phyloP scores from a whole-genome alignment of 2,113 vertebrate species.

The Protobothrops flavoviridis region DNA sequence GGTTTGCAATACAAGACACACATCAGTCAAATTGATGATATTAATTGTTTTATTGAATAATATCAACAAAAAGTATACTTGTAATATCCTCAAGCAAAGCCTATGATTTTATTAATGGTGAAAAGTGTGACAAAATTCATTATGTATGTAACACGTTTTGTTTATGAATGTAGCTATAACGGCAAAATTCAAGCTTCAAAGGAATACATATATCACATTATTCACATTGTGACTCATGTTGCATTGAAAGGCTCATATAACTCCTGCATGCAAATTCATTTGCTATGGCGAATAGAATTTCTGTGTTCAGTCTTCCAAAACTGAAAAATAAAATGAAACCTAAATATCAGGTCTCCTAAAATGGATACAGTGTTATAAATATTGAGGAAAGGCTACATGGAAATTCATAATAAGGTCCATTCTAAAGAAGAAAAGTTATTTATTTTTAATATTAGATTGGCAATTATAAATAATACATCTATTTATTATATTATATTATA shows the following conservation, averaged over 20 bases:
- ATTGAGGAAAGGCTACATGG: neutral
- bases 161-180: conserved; percentile 39
- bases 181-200: conserved; percentile 37
- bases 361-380: neutral
- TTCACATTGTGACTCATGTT: conserved; percentile 15
- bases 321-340: conserved; percentile 8
- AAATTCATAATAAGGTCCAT: neutral
- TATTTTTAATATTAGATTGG: neutral
- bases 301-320: conserved; percentile 15
- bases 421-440: neutral
- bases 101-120: conserved; percentile 53
- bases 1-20: conserved; percentile 63
- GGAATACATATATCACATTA: conserved; percentile 14
- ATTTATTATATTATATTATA: neutral
- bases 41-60: conserved; percentile 68
- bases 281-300: neutral
- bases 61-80: conserved; percentile 51
- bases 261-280: conserved; percentile 14
- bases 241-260: conserved; percentile 24
- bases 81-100: conserved; percentile 49
- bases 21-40: conserved; percentile 64
- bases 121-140: conserved; percentile 46
- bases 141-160: conserved; percentile 45
- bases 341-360: neutral
- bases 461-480: neutral